Percentiles rank a stretch among this genome's conserved stretches.
Conservation (phyloP, 2,113 vertebrate genomes). For the Thunnus maccoyii region DNA sequence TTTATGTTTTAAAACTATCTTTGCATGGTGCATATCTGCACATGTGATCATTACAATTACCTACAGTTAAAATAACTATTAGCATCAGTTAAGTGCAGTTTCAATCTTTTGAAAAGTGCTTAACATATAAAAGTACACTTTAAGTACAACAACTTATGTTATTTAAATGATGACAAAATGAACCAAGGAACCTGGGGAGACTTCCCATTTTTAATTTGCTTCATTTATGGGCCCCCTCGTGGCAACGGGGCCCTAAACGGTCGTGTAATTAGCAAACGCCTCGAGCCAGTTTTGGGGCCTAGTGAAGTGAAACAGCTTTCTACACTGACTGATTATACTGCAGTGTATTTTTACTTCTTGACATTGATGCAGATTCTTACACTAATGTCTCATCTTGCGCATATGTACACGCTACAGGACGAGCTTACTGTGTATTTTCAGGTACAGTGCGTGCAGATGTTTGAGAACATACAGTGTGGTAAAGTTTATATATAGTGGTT, state of each 20-base stretch:
- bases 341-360: neutral
- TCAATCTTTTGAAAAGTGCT: neutral
- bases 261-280: constrained; percentile 49
- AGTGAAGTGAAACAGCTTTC: constrained; percentile 23
- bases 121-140: neutral
- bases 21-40: no score
- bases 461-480: constrained; percentile 3
- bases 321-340: neutral
- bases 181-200: constrained; percentile 54
- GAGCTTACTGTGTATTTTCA: neutral
- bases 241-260: constrained; percentile 53
- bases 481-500: neutral
- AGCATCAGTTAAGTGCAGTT: no score
- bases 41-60: no score
- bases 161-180: constrained; percentile 15
- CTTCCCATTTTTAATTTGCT: constrained; percentile 54
- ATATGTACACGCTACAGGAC: neutral
- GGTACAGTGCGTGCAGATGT: neutral
- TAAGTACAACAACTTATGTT: neutral
- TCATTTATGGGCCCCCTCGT: constrained; percentile 67
- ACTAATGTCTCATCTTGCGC: neutral
- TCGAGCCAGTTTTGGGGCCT: constrained; percentile 27
- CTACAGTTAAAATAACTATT: no score
- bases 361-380: neutral
- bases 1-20: no score